Evolutionary conservation across 2,797 vertebrate genomes (phyloP), one percentile per base, ranked within the genome.

Genomic region (Spondyliosoma cantharus): DNA sequence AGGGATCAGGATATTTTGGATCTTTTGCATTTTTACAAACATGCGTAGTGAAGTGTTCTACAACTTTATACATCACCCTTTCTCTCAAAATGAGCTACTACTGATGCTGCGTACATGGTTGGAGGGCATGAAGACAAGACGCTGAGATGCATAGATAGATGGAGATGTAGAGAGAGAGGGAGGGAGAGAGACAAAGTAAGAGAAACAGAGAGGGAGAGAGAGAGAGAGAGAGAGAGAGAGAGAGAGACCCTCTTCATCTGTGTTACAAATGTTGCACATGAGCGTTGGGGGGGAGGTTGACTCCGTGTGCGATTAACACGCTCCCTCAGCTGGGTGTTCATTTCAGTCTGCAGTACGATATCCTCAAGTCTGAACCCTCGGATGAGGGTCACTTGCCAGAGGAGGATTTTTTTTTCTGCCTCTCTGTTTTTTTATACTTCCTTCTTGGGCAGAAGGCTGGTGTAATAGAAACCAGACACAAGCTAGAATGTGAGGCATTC

Each of bases 401-500:
- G 88, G 91, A 93, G 76, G 81, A 90, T 84, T 91, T 90, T 88
- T 91, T 76, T 77, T 81, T 71, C 57, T 76, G 68, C 69, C 86
- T 81, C 67, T 72, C 58, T 80, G 62, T 82, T 89, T 90, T 66
- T 91, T 87, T 82, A 72, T 82, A 86, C 90, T 92, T 93, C 89
- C 90, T 91, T 91, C 86, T 91, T 86, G 88, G 90, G 91, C 92
- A 93, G 90, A 93, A 90, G 90, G 90, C 91, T 91, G 90, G 90
- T 86, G 87, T 93, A 92, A 93, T 88, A 92, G 91, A 92, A 93
- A 92, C 91, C 92, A 93, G 93, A 93, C 89, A 82, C 78, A 60
- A 86, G 87, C 82, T 91, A 94, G 90, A 92, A 93, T 91, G 92
- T 90, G 88, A 94, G 89, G 89, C 90, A 86, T 91, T 87, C 88